Evolutionary conservation across 2,797 vertebrate species (phyloP), one percentile per base, ranked within the genome.

Genomic region (Botia almorhae): DNA sequence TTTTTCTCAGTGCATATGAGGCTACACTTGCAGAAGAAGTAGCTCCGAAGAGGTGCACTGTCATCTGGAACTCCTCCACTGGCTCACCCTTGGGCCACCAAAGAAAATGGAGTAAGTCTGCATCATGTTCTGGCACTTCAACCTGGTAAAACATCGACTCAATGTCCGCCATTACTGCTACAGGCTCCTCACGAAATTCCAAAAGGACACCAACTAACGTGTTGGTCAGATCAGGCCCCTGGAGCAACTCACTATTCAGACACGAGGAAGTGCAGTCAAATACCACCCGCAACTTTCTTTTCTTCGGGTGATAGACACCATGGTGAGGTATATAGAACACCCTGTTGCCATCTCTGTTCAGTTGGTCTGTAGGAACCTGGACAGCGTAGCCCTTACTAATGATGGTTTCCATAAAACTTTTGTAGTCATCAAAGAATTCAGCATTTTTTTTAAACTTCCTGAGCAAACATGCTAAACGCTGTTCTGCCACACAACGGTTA

Each of bases 401-500:
- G 2, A 81, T 65, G 43, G 11, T 64, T 0, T 70, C n/a, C 74
- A 83, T 81, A 23, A 83, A 79, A 11, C 4, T 14, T 17, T 81
- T 81, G 80, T 81, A 85, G 1, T 81, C 77, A 58, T 80, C 68
- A 76, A 76, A 33, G 23, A 82, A 73, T 13, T 23, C 69, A 60
- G 55, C 17, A 48, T 80, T 61, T 48, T 81, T 82, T 26, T 58
- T 76, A 23, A 82, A 56, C 58, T 69, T 81, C 43, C 69, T 81
- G 0, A 8, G 36, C 51, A 83, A 39, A 82, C 72, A 21, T 14
- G 64, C 61, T 29, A 56, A 17, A 17, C 48, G 64, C 36, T 85
- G 81, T 36, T 81, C 81, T 8, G 39, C 84, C 39, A 85, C 84
- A 81, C 87, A 89, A 72, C 85, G 87, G 84, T 90, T 91, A 91